phyloP scores from a whole-genome alignment of 2,888 invertebrate genomes.

The Augochlorella aurata region DNA sequence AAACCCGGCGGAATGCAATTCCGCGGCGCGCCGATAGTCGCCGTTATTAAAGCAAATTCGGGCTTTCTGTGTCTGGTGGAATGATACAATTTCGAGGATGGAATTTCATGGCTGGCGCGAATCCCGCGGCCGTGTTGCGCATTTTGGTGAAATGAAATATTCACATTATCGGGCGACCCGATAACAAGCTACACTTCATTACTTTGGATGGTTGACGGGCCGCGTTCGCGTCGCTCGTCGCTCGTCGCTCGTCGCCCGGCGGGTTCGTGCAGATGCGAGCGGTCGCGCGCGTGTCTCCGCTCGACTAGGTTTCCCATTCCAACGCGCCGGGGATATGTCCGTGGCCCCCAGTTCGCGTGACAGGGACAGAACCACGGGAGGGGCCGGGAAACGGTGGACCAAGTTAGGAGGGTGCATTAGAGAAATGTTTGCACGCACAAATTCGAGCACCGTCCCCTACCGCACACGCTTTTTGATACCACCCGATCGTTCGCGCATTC shows the following conservation, averaged over 20 bases:
- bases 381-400: slow-evolving; percentile 21
- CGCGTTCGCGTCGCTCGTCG: slow-evolving; percentile 5
- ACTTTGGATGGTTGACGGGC: slow-evolving; percentile 62
- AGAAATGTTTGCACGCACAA: slow-evolving; percentile 72
- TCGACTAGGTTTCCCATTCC: slow-evolving; percentile 38
- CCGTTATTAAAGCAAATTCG: slow-evolving; percentile 58
- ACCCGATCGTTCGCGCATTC: slow-evolving; percentile 57
- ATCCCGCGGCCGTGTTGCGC: slow-evolving; percentile 33
- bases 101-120: slow-evolving; percentile 29
- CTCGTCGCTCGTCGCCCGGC: neutral
- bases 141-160: slow-evolving; percentile 74
- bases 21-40: neutral
- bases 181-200: slow-evolving; percentile 70
- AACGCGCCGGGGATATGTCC: slow-evolving; percentile 26
- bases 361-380: slow-evolving; percentile 19
- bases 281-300: slow-evolving; percentile 25
- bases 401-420: slow-evolving; percentile 65
- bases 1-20: neutral
- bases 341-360: neutral
- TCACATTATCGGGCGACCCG: slow-evolving; percentile 67
- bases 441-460: slow-evolving; percentile 56
- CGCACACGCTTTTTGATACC: slow-evolving; percentile 67
- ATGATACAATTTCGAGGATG: slow-evolving; percentile 50
- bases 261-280: slow-evolving; percentile 14
- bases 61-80: slow-evolving; percentile 40